These are phyloP conservation scores for Leptopilina drosophilae DNA, from an alignment of 2,888 invertebrate species.

Conservation along the genomic window DNA sequence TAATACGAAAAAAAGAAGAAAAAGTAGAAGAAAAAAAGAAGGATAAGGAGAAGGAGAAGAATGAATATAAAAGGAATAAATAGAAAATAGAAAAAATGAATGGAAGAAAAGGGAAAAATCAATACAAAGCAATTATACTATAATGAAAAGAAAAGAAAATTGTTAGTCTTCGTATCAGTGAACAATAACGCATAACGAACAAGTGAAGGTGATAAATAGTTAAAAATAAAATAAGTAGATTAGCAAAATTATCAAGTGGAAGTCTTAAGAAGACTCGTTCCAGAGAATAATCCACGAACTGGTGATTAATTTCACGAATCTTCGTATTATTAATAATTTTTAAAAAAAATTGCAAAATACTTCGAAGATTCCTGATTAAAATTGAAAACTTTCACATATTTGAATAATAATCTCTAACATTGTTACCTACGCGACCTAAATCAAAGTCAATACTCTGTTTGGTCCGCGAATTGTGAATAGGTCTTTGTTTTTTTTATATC, in stretches of 20 bases:
- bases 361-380: conserved; percentile 40
- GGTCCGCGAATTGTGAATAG: conserved; percentile 47
- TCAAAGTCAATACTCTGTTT: conserved; percentile 31
- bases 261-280: conserved; percentile 1
- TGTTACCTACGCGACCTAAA: conserved; percentile 39
- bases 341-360: background rate
- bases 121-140: too few species aligned
- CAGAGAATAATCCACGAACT: conserved; percentile 18
- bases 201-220: conserved; percentile 48
- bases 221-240: conserved; percentile 41
- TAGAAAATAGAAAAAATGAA: too few species aligned
- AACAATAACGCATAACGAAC: conserved; percentile 18
- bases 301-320: conserved; percentile 6
- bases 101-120: too few species aligned
- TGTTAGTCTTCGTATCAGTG: background rate
- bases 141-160: background rate
- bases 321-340: background rate
- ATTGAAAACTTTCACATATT: conserved; percentile 18
- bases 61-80: too few species aligned
- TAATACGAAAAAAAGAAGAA: background rate
- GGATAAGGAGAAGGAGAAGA: too few species aligned
- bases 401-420: conserved; percentile 39
- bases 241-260: conserved; percentile 18
- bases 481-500: conserved; percentile 51
- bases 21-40: background rate